Base-by-base conservation (phyloP, 2,888 invertebrate species). In the Tiliacea aurago region DNA sequence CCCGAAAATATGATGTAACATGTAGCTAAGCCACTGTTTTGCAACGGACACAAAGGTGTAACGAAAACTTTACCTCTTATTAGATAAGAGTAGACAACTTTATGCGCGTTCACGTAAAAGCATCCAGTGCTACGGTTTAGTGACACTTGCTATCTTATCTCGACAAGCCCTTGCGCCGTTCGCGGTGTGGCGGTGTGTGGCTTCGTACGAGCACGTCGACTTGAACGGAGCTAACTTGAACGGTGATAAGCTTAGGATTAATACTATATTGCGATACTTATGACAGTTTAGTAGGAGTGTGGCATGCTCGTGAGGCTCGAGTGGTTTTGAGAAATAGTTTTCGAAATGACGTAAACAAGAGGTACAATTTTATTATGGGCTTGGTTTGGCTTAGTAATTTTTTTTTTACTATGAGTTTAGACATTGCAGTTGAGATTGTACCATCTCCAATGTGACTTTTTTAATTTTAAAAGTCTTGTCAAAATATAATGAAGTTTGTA, bases 91-190 rank as follows among this genome's bases (percentile, higher is more conserved):
- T 13, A 28, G 9, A 33, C 41, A 53, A 45, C 28, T 45, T 58
- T 20, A 33, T 49, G 62, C 20, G 58, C 58, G 66, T 66, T 53
- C 55, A 79, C 56, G 70, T 59, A 51, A 81, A 80, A 65, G 81
- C 68, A 41, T 47, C 55, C 62, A 41, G 70, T 59, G 41, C 15
- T 33, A 51, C 41, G 58, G 63, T 68, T 56, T 58, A 77, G 63
- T 81, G 73, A 82, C 78, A 64, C 62, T 70, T 51, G 49, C 59
- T 81, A 81, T 81, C 81, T 81, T 82, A 81, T 81, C 80, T 66
- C 20, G 62, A 20, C 55, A 37, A 69, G 78, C 55, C 49, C 58
- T 53, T 47, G 66, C 41, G 47, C 55, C 41, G 13, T 4, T 37
- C n/a, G 28, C 49, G 53, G 47, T 33, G 49, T 20, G 45, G 4